Evolutionary conservation across 2,113 vertebrate genomes (phyloP).

Genomic region (Podilymbus podiceps): DNA sequence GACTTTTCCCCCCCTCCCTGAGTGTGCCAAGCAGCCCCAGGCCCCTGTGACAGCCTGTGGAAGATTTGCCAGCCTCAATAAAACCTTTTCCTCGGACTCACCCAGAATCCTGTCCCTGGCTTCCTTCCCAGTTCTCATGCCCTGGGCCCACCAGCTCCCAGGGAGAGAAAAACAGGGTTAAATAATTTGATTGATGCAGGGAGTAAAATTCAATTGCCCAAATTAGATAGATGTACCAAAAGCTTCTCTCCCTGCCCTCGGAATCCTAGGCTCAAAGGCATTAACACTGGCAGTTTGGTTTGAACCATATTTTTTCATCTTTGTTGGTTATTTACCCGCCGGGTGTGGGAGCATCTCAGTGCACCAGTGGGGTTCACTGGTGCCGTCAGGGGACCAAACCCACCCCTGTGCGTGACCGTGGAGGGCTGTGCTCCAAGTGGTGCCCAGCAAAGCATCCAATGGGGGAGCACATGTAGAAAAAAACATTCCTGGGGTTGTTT

Average conservation of each 20-base stretch:
- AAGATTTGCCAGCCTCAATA: neutral
- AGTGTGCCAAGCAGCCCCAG: neutral
- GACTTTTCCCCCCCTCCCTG: fast-evolving
- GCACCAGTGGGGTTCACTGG: fast-evolving
- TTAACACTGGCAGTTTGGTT: neutral
- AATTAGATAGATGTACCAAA: neutral
- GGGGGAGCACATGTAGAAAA: neutral
- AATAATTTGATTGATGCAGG: neutral
- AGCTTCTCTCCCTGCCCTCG: neutral
- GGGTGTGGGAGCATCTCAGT: neutral
- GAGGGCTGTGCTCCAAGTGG: neutral
- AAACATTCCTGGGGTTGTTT: neutral
- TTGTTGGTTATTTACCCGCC: neutral
- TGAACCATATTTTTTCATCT: neutral
- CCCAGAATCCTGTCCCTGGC: neutral
- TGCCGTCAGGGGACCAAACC: fast-evolving
- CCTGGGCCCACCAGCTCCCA: neutral
- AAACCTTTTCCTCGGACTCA: neutral
- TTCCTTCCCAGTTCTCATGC: neutral
- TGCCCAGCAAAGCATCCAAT: neutral
- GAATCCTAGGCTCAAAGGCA: neutral
- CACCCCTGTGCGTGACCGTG: neutral
- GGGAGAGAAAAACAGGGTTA: neutral
- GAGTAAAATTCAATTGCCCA: neutral
- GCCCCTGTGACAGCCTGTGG: neutral